Evolutionary conservation across 2,888 invertebrate genomes (phyloP), one percentile per base, ranked within the genome.

Genomic region (Amaurobius ferox): DNA sequence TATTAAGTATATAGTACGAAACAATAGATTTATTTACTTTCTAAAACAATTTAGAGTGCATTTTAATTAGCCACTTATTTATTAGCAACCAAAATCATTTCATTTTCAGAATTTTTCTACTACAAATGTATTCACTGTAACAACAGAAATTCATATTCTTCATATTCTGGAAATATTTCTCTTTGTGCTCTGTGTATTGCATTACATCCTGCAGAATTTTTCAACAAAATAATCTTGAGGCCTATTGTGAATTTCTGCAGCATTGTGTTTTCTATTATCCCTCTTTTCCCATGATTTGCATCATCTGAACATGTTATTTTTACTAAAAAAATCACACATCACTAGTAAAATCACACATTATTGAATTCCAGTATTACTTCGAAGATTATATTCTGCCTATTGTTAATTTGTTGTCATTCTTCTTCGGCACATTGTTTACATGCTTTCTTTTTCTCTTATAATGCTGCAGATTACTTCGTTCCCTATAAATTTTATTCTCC

Each of bases 121-220:
- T 55, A 6, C 55, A 11, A 23, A 16, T 55, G 19, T 23, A 23
- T 55, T 23, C 55, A 23, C 23, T 55, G 55, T 55, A 23, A 55
- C 23, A 55, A 19, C 7, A 55, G 23, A 55, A 55, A 23, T 5
- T n/a, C 23, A 5, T 23, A 3, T 23, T 55, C 55, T 55, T 55
- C 23, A 55, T 55, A 55, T n/a, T 23, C 23, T 23, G 2, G 23
- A 16, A 55, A 55, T 55, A 23, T 11, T 55, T 55, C 55, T n/a
- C 55, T 55, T 55, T 55, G 55, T 55, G 11, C 2, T 55, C 23
- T 11, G 23, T 16, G 55, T 16, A 23, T 55, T 55, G 11, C 23
- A 23, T 55, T n/a, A n/a, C n/a, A n/a, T n/a, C n/a, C 55, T 55
- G 23, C 23, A 55, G 23, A 55, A 44, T 44, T 55, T 55, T 55